A percentile compares a stretch with the other conserved stretches of the same genome.
phyloP scores from a whole-genome alignment of 2,113 vertebrate genomes.

The Lonchura striata region DNA sequence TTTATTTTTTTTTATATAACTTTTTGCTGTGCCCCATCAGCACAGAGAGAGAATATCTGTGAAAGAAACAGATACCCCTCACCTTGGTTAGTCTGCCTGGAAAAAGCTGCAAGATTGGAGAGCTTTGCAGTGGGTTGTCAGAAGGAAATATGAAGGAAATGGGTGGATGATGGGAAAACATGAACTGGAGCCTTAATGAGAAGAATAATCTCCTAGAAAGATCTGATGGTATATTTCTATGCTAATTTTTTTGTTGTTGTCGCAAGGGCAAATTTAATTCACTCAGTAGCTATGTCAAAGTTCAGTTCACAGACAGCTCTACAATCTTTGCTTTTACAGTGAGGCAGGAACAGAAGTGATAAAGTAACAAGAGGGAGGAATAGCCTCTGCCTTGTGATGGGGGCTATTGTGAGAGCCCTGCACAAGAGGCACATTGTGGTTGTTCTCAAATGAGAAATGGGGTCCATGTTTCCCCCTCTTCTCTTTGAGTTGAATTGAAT shows the following conservation, averaged over 20 bases:
- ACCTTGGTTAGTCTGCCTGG: background rate
- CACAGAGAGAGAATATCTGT: background rate
- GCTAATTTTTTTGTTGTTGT: background rate
- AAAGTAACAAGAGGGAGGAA: background rate
- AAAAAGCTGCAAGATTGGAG: background rate
- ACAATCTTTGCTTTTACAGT: background rate
- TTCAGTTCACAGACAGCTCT: background rate
- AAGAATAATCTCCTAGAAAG: background rate
- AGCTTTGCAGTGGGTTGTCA: background rate
- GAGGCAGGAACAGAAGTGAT: background rate
- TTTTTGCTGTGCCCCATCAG: background rate
- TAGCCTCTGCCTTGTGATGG: background rate
- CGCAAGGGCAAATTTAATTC: background rate
- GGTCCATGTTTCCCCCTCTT: background rate
- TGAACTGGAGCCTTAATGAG: background rate
- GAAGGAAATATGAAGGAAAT: background rate
- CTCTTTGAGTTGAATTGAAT: background rate
- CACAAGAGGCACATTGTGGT: background rate
- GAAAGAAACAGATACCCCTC: background rate
- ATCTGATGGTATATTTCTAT: background rate
- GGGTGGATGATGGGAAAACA: background rate
- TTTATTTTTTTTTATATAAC: background rate
- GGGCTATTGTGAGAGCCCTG: background rate
- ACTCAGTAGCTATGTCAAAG: background rate
- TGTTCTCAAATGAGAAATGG: background rate